A percentile compares a stretch with the other conserved stretches of the same genome.
phyloP scores from a whole-genome alignment of 2,113 vertebrate species.

The Myxocyprinus asiaticus region DNA sequence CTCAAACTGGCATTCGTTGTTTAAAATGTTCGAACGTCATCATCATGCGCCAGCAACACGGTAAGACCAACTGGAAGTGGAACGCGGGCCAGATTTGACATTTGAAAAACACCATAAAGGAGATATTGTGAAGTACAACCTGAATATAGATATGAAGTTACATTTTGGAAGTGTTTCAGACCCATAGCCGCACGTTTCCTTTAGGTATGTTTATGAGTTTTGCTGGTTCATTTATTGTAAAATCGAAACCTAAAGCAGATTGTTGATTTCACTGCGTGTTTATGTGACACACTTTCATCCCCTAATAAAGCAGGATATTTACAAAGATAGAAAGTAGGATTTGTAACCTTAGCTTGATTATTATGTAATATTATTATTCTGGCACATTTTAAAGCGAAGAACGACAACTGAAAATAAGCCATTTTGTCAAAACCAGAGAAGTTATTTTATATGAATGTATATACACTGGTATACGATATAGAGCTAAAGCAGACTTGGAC shows the following conservation, averaged over 20 bases:
- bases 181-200: not conserved
- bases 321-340: too few relatives aligned
- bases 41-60: slow-evolving; percentile 15
- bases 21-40: slow-evolving; percentile 43
- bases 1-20: slow-evolving; percentile 7
- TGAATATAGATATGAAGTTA: not conserved
- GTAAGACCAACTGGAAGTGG: slow-evolving; percentile 60
- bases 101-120: slow-evolving; percentile 34
- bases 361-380: not conserved
- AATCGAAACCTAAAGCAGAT: slow-evolving; percentile 38
- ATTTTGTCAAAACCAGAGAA: too few relatives aligned
- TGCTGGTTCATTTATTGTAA: slow-evolving; percentile 5
- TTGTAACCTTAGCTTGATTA: not conserved
- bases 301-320: too few relatives aligned
- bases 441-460: too few relatives aligned
- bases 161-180: not conserved
- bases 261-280: slow-evolving; percentile 3
- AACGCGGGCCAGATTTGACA: slow-evolving; percentile 63
- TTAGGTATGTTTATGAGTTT: slow-evolving; percentile 3
- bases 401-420: too few relatives aligned
- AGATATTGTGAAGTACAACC: not conserved
- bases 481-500: too few relatives aligned
- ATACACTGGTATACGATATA: too few relatives aligned
- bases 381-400: not conserved
- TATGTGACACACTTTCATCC: not conserved